phyloP scores from a whole-genome alignment of 2,888 invertebrate species.

The Nephrotoma appendiculata region DNA sequence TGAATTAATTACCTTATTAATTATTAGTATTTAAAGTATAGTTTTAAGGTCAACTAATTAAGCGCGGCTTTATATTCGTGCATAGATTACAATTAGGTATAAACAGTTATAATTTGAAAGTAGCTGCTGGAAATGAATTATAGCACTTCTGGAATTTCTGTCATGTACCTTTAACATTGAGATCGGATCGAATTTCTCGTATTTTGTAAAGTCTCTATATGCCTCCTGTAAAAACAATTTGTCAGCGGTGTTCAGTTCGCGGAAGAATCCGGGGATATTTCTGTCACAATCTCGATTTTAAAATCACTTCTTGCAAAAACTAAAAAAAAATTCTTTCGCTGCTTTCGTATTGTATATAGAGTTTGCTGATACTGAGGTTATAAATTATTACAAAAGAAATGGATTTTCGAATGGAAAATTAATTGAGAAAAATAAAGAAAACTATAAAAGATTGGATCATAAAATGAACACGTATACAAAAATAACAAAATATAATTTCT shows the following conservation, averaged over 20 bases:
- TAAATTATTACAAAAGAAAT: background rate
- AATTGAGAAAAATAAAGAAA: background rate
- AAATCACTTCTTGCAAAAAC: background rate
- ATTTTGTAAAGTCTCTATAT: no score
- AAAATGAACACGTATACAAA: background rate
- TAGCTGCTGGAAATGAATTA: background rate
- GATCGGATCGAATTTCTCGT: background rate
- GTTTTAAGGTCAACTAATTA: background rate
- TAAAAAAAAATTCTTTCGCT: background rate
- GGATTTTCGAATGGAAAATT: background rate
- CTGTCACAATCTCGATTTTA: background rate
- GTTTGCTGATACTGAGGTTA: background rate
- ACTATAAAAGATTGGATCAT: background rate
- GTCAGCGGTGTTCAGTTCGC: background rate
- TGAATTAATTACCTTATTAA: background rate
- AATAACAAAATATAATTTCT: background rate
- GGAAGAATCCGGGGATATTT: background rate
- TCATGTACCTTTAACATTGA: background rate
- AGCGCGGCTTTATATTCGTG: background rate
- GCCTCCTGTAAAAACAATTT: background rate
- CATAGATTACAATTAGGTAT: background rate
- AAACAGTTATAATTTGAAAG: background rate
- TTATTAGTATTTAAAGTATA: background rate
- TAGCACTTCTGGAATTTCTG: background rate
- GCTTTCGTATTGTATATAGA: background rate